Percentiles rank a stretch among this genome's conserved stretches.
phyloP scores from a whole-genome alignment of 2,113 vertebrate genomes.

The Paracanthobrama guichenoti region DNA sequence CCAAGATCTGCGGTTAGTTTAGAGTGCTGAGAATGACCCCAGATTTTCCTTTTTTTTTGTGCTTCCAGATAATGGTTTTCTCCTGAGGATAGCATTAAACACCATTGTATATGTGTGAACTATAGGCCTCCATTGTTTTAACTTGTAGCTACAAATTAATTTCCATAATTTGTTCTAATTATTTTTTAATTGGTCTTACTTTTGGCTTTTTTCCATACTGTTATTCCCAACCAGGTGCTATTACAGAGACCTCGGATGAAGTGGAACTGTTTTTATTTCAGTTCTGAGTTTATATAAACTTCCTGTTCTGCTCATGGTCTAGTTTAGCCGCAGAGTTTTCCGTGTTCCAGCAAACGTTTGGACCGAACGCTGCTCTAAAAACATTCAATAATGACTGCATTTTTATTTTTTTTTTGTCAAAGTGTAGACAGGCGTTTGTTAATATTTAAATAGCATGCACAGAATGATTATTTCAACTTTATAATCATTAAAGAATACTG shows the following conservation, averaged over 20 bases:
- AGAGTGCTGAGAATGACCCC: slow-evolving; percentile 49
- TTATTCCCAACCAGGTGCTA: slow-evolving; percentile 56
- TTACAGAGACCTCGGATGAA: slow-evolving; percentile 40
- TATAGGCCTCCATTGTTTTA: slow-evolving; percentile 26
- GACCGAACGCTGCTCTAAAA: background rate
- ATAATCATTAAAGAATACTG: background rate
- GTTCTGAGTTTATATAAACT: slow-evolving; percentile 43
- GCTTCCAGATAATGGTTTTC: slow-evolving; percentile 53
- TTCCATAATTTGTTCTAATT: slow-evolving; percentile 23
- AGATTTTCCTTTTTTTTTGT: slow-evolving; percentile 2
- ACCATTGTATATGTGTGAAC: slow-evolving; percentile 47
- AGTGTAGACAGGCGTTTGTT: background rate
- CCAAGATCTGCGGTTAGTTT: slow-evolving; percentile 60
- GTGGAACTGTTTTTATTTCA: slow-evolving; percentile 41
- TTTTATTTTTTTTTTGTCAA: background rate
- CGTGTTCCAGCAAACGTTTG: background rate
- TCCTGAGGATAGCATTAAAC: slow-evolving; percentile 45
- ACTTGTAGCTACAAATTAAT: slow-evolving; percentile 1
- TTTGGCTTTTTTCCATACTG: slow-evolving; percentile 48
- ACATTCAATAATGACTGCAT: background rate
- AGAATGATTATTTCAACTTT: background rate
- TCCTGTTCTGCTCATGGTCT: slow-evolving; percentile 34
- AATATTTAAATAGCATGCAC: background rate
- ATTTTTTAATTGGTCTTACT: slow-evolving; percentile 28
- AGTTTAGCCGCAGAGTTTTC: slow-evolving; percentile 6